Conservation (phyloP, 2,888 invertebrate genomes). For the Anodontia alba region DNA sequence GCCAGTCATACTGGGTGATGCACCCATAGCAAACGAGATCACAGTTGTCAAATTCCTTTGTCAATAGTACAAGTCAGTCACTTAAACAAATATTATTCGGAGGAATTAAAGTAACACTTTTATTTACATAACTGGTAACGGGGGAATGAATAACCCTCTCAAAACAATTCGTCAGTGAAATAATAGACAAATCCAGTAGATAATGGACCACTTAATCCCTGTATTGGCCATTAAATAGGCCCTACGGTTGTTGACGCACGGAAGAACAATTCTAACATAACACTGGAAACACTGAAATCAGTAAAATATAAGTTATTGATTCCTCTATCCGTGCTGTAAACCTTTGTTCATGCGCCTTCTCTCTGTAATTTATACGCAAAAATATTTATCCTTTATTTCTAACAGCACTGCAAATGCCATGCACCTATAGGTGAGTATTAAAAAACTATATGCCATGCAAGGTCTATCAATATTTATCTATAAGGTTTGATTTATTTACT, state of each 20-base stretch:
- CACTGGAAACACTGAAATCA: conserved; percentile 3
- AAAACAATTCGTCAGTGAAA: conserved; percentile 58
- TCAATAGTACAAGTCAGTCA: conserved; percentile 15
- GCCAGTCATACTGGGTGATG: conserved; percentile 6
- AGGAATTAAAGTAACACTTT: conserved; percentile 60
- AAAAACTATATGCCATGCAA: too few relatives aligned
- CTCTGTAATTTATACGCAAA: too few relatives aligned
- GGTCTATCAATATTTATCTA: too few relatives aligned
- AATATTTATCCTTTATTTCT: too few relatives aligned
- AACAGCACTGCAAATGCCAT: too few relatives aligned
- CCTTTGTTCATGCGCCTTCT: too few relatives aligned
- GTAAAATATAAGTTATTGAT: background rate
- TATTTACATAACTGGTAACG: conserved; percentile 63
- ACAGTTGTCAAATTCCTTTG: conserved; percentile 2
- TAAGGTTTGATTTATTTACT: too few relatives aligned
- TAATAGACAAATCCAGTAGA: conserved; percentile 46
- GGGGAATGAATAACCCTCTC: conserved; percentile 53
- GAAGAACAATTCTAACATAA: background rate
- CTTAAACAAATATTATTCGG: conserved; percentile 22
- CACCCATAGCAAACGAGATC: background rate
- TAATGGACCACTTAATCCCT: conserved; percentile 22
- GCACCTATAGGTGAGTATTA: too few relatives aligned
- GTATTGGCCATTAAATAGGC: conserved; percentile 11
- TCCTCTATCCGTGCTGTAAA: background rate
- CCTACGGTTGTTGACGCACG: conserved; percentile 2